These are phyloP conservation scores for Subanguina moxae DNA, from an alignment of 1,140 invertebrate species.

Conservation along the genomic window DNA sequence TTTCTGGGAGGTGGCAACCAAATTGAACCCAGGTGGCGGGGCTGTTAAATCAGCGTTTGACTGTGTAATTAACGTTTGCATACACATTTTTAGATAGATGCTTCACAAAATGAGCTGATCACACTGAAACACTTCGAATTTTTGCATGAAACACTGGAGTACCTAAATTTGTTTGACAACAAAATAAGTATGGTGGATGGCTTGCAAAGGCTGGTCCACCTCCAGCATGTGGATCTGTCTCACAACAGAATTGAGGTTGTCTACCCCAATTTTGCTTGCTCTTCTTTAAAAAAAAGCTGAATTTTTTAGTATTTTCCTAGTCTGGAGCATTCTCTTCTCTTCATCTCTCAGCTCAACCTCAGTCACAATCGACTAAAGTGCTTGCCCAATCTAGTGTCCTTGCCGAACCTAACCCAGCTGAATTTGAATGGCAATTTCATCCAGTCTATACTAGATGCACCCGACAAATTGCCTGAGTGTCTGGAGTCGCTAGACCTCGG, in stretches of 20 bases:
- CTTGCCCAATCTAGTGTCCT: conserved; percentile 12
- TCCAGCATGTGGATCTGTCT: conserved; percentile 13
- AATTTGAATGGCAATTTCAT: conserved; percentile 23
- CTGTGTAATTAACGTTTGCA: too few species aligned
- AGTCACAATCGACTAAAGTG: conserved; percentile 17
- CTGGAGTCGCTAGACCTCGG: conserved; percentile 18
- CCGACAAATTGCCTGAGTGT: not conserved
- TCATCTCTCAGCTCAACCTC: conserved; percentile 5
- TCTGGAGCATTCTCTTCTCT: conserved; percentile 10
- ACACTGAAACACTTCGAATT: conserved; percentile 13
- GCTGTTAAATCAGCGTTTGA: too few species aligned
- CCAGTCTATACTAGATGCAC: conserved; percentile 8
- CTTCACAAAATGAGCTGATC: conserved; percentile 19
- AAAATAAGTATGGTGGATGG: conserved; percentile 10
- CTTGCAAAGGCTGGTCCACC: conserved; percentile 10
- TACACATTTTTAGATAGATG: conserved; percentile 12
- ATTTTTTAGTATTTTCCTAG: conserved; percentile 14
- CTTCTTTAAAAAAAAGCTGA: not conserved
- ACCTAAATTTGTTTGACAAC: conserved; percentile 19
- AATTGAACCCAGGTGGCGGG: too few species aligned
- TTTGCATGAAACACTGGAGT: not conserved
- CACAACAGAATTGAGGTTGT: conserved; percentile 27
- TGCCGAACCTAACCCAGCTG: conserved; percentile 6
- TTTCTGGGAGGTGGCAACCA: too few species aligned
- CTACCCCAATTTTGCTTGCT: too few species aligned